Conservation (phyloP, 2,888 invertebrate species). For the Teleogryllus oceanicus region DNA sequence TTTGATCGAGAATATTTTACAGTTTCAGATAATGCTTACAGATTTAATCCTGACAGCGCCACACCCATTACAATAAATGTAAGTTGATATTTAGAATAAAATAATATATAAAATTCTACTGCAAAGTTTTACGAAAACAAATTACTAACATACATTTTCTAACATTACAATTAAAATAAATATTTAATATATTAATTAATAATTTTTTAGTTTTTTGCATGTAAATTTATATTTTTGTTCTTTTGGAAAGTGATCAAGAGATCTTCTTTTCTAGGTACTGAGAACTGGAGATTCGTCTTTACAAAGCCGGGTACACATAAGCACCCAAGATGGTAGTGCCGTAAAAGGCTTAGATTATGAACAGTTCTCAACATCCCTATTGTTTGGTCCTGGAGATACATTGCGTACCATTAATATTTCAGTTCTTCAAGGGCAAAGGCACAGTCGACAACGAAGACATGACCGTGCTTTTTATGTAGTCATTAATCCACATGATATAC, state of each 20-base stretch:
- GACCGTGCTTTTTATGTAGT: not conserved
- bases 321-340: constrained; percentile 22
- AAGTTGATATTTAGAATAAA: not conserved
- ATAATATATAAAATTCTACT: no score
- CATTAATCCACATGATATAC: not conserved
- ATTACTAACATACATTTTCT: no score
- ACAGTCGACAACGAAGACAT: not conserved
- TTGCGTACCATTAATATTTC: no score
- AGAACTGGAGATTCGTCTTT: constrained; percentile 12
- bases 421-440: not conserved
- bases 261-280: constrained; percentile 2
- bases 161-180: no score
- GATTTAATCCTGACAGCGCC: not conserved
- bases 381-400: constrained; percentile 21
- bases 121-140: no score
- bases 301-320: constrained; percentile 11
- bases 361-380: not conserved
- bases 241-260: not conserved
- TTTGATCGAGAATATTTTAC: constrained; percentile 20
- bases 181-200: no score
- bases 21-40: not conserved
- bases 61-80: constrained; percentile 26
- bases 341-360: constrained; percentile 19
- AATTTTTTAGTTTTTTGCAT: no score
- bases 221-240: no score